Evolutionary conservation across 2,888 invertebrate genomes (phyloP).

Genomic region (Cryptosula pallasiana): DNA sequence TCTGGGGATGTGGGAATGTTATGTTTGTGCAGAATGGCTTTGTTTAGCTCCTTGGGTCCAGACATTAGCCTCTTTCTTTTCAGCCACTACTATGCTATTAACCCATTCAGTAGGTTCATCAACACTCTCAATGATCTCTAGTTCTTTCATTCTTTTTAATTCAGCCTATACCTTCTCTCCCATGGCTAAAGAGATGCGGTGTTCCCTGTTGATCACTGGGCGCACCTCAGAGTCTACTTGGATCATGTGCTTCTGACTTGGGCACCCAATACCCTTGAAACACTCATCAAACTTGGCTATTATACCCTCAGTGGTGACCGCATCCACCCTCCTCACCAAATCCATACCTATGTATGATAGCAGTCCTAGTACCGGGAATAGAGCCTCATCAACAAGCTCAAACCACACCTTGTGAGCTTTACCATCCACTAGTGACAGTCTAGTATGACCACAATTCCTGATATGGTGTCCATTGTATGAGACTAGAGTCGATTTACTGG

Average conservation of each 20-base stretch:
- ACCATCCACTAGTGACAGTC: not conserved
- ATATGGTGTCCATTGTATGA: not conserved
- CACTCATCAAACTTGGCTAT: not conserved
- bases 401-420: not conserved
- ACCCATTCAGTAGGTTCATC: slow-evolving; percentile 20
- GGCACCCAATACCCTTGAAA: slow-evolving; percentile 1
- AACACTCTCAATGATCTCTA: not conserved
- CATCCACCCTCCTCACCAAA: not conserved
- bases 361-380: not conserved
- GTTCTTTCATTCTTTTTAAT: not conserved
- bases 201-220: slow-evolving; percentile 3
- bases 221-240: not conserved
- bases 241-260: not conserved
- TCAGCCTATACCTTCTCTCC: not conserved
- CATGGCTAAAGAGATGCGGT: not conserved
- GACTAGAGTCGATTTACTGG: not conserved
- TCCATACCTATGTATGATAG: not conserved
- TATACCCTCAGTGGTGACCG: not conserved
- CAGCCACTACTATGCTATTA: slow-evolving; percentile 1
- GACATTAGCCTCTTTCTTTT: slow-evolving; percentile 28
- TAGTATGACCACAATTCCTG: not conserved
- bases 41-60: slow-evolving; percentile 28
- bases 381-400: not conserved
- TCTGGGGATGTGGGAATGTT: not conserved
- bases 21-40: slow-evolving; percentile 25